phyloP scores from a whole-genome alignment of 2,888 invertebrate species.

The Lissocephala sabroskyi region DNA sequence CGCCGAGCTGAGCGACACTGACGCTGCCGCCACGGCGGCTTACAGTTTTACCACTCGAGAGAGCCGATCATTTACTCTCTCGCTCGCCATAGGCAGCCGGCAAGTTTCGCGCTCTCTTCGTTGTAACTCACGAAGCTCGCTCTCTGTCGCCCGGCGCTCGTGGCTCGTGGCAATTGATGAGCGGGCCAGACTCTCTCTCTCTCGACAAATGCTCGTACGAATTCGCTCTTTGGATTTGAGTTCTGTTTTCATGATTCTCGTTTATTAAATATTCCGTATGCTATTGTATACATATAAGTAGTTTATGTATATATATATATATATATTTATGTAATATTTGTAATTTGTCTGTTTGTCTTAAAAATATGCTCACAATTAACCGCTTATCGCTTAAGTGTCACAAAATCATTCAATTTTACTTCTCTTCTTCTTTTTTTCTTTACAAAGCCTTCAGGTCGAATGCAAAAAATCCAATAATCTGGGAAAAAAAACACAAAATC shows the following conservation, averaged over 20 bases:
- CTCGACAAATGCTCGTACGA: no score
- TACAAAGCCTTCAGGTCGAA: slow-evolving; percentile 58
- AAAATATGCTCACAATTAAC: slow-evolving; percentile 53
- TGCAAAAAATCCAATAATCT: slow-evolving; percentile 37
- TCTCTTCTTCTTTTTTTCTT: slow-evolving; percentile 20
- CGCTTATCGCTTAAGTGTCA: slow-evolving; percentile 50
- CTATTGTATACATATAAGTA: slow-evolving; percentile 20
- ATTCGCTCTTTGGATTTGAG: background rate
- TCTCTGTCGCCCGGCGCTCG: no score
- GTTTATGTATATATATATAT: slow-evolving; percentile 22
- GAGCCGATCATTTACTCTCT: no score
- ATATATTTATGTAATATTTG: slow-evolving; percentile 31
- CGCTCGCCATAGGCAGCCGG: no score
- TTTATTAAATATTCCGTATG: slow-evolving; percentile 51
- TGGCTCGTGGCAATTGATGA: no score
- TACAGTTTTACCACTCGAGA: no score
- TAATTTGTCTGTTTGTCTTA: slow-evolving; percentile 42
- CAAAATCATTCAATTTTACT: slow-evolving; percentile 28
- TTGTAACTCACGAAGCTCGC: no score
- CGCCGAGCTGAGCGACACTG: no score
- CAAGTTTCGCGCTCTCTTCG: no score
- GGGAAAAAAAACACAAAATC: no score
- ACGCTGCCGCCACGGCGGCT: no score
- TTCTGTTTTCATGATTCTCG: slow-evolving; percentile 36
- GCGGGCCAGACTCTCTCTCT: no score